A percentile compares a stretch with the other conserved stretches of the same genome.
Evolutionary conservation across 2,888 invertebrate species (phyloP).

Genomic region (Gandaritis pyraliata): DNA sequence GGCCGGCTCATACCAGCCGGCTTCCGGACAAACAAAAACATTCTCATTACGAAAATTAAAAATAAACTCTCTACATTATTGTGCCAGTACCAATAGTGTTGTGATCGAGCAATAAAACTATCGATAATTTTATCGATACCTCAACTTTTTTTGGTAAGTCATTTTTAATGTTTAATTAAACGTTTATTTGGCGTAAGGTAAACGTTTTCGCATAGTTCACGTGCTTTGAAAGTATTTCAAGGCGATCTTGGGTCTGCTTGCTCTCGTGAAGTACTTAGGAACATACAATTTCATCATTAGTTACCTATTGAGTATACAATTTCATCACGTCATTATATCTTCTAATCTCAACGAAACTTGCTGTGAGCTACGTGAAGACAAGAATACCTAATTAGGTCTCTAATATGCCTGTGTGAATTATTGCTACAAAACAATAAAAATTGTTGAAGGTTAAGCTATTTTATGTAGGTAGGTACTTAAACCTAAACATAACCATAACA

Average conservation of each 20-base stretch:
- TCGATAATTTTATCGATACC: slow-evolving; percentile 31
- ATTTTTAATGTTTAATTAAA: slow-evolving; percentile 65
- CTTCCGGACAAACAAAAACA: slow-evolving; percentile 48
- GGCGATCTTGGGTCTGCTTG: slow-evolving; percentile 67
- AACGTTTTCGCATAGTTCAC: slow-evolving; percentile 78
- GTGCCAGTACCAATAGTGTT: slow-evolving; percentile 42
- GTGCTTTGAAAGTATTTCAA: slow-evolving; percentile 83
- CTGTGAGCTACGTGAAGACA: slow-evolving; percentile 14
- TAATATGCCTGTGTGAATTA: slow-evolving; percentile 13
- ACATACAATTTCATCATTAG: slow-evolving; percentile 45
- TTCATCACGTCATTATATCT: slow-evolving; percentile 40
- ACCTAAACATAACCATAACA: too few species aligned
- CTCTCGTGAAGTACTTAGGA: slow-evolving; percentile 57
- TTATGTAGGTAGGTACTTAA: too few species aligned
- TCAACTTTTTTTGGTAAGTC: slow-evolving; percentile 58
- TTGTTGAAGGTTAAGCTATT: slow-evolving; percentile 17
- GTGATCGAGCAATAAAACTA: slow-evolving; percentile 33
- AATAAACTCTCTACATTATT: slow-evolving; percentile 24
- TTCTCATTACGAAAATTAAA: slow-evolving; percentile 38
- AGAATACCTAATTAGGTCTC: slow-evolving; percentile 13
- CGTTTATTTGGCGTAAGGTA: slow-evolving; percentile 64
- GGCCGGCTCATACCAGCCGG: slow-evolving; percentile 53
- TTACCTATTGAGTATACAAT: slow-evolving; percentile 47
- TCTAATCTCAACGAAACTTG: slow-evolving; percentile 32
- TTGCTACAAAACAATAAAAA: slow-evolving; percentile 22